Evolutionary conservation across 2,888 invertebrate species (phyloP).

Genomic region (Rhopalosiphum nymphaeae): DNA sequence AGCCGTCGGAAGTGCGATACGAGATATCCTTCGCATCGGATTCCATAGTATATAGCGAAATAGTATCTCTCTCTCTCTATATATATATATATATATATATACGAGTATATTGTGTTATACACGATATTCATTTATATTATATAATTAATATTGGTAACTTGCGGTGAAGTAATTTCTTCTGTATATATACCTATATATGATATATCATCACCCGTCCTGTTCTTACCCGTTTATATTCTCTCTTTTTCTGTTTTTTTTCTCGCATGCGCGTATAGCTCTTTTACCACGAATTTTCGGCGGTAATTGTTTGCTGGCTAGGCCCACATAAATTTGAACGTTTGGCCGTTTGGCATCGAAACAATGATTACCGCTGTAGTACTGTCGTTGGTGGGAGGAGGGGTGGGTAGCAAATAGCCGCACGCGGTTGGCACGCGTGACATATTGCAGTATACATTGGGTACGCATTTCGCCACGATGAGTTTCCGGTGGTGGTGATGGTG

Average conservation of each 20-base stretch:
- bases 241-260: not conserved
- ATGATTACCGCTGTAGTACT: not conserved
- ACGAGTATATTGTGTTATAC: not conserved
- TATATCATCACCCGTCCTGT: not conserved
- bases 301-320: constrained; percentile 44
- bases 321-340: constrained; percentile 40
- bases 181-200: not conserved
- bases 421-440: constrained; percentile 44
- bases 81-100: not conserved
- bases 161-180: not conserved
- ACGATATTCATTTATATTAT: not conserved
- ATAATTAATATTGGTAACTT: constrained; percentile 20
- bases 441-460: not conserved
- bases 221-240: not conserved
- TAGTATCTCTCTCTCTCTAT: too few species aligned
- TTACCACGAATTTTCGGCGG: not conserved
- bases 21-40: constrained; percentile 26
- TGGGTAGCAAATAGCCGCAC: not conserved
- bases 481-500: not conserved
- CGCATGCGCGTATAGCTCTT: not conserved
- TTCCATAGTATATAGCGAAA: not conserved
- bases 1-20: not conserved
- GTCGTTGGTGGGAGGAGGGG: not conserved
- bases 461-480: constrained; percentile 1
- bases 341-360: constrained; percentile 60